These are phyloP conservation scores for Hymenopus coronatus DNA, from an alignment of 2,888 invertebrate species.

Conservation along the genomic window DNA sequence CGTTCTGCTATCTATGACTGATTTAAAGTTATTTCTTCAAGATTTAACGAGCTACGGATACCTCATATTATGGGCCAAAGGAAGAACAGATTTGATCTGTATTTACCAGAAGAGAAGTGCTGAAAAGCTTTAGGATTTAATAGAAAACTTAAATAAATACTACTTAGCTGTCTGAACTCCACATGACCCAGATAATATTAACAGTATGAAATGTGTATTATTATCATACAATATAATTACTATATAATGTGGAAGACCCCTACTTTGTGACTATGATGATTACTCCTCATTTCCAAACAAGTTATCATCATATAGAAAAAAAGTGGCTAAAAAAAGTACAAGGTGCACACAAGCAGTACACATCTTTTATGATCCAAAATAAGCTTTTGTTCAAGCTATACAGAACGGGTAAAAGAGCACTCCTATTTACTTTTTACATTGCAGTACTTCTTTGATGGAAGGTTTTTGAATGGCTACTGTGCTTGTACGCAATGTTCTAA, in stretches of 20 bases:
- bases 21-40: slow-evolving; percentile 4
- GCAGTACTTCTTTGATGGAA: slow-evolving; percentile 10
- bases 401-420: neutral
- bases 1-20: neutral
- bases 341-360: neutral
- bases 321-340: neutral
- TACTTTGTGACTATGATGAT: slow-evolving; percentile 29
- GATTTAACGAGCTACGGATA: neutral
- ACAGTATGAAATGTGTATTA: neutral
- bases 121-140: neutral
- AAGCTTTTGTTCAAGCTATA: neutral
- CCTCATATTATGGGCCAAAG: neutral
- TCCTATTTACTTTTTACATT: neutral
- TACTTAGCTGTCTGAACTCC: neutral
- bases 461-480: slow-evolving; percentile 1
- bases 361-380: slow-evolving; percentile 10
- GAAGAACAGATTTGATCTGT: neutral
- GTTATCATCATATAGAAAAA: neutral
- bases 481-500: neutral
- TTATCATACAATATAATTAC: slow-evolving; percentile 10
- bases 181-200: slow-evolving; percentile 4
- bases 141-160: neutral
- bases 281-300: slow-evolving; percentile 10
- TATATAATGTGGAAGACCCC: slow-evolving; percentile 32
- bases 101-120: neutral